Percentiles rank a stretch among this genome's conserved stretches.
These are phyloP conservation scores for Ptyas mucosa DNA, from an alignment of 2,113 vertebrate species.

Conservation along the genomic window DNA sequence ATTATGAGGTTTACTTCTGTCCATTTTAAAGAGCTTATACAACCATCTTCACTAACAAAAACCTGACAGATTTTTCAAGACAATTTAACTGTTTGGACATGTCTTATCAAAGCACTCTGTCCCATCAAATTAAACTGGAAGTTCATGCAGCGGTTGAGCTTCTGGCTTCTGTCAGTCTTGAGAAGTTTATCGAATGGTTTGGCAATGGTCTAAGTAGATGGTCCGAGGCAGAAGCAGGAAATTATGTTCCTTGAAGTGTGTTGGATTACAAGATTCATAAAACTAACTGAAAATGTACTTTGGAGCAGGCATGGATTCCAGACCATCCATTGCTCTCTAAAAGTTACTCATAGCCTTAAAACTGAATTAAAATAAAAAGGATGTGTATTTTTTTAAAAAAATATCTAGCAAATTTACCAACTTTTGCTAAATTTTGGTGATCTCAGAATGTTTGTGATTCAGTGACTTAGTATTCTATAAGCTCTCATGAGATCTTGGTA, in stretches of 20 bases:
- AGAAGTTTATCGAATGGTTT: not conserved
- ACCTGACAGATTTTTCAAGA: constrained; percentile 33
- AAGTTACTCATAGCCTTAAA: not conserved
- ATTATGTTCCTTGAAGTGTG: not conserved
- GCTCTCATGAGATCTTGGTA: not conserved
- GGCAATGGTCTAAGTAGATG: not conserved
- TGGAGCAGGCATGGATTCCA: not conserved
- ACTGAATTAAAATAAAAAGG: not conserved
- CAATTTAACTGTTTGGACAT: constrained; percentile 42
- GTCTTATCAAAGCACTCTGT: constrained; percentile 32
- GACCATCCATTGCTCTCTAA: not conserved
- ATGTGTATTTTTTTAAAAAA: not conserved
- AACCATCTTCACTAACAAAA: constrained; percentile 43
- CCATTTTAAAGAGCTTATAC: constrained; percentile 46
- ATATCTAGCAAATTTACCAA: not conserved
- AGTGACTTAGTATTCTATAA: not conserved
- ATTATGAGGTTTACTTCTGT: constrained; percentile 29
- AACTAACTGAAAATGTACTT: not conserved
- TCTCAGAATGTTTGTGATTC: not conserved
- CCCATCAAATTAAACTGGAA: constrained; percentile 41
- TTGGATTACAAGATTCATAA: not conserved
- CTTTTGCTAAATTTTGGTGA: not conserved
- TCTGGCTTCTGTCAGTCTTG: constrained; percentile 29
- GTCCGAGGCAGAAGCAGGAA: not conserved
- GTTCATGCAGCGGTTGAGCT: not conserved